Conservation (phyloP, 2,797 vertebrate genomes). For the Graptemys geographica region DNA sequence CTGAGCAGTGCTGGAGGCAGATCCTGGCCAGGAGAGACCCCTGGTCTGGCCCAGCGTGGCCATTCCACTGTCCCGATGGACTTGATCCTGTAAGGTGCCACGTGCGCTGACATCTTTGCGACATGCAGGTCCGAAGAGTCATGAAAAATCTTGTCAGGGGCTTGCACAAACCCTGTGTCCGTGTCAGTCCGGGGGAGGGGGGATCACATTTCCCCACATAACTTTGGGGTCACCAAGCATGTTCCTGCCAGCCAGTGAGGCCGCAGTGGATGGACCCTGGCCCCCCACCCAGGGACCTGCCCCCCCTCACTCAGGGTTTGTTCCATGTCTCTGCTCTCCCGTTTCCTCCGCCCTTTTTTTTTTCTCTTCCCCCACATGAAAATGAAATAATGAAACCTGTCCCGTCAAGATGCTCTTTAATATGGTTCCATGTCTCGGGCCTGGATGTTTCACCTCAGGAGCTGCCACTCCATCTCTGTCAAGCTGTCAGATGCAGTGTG, state of each 20-base stretch:
- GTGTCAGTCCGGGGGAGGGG: neutral
- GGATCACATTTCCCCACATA: neutral
- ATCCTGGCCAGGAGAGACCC: neutral
- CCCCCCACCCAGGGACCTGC: accelerated
- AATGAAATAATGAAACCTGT: neutral
- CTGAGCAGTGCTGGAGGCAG: neutral
- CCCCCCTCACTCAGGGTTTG: accelerated
- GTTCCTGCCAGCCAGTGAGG: neutral
- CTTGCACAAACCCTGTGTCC: neutral
- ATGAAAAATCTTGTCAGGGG: neutral
- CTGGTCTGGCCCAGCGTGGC: neutral
- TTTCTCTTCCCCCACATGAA: neutral
- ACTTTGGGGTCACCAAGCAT: neutral
- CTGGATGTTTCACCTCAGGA: constrained; percentile 66
- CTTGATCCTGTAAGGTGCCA: neutral
- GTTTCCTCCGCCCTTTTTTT: neutral
- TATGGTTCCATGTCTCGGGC: constrained; percentile 31
- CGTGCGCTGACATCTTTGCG: neutral
- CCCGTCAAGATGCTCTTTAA: neutral
- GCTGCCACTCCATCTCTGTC: constrained; percentile 73
- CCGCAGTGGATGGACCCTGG: neutral
- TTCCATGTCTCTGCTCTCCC: constrained; percentile 12
- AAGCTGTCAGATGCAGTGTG: constrained; percentile 55
- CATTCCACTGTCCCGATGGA: neutral
- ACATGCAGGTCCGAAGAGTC: neutral